Percentiles rank a stretch among this genome's conserved stretches.
These are phyloP conservation scores for Entomobrya proxima DNA, from an alignment of 2,888 invertebrate genomes.

Conservation along the genomic window DNA sequence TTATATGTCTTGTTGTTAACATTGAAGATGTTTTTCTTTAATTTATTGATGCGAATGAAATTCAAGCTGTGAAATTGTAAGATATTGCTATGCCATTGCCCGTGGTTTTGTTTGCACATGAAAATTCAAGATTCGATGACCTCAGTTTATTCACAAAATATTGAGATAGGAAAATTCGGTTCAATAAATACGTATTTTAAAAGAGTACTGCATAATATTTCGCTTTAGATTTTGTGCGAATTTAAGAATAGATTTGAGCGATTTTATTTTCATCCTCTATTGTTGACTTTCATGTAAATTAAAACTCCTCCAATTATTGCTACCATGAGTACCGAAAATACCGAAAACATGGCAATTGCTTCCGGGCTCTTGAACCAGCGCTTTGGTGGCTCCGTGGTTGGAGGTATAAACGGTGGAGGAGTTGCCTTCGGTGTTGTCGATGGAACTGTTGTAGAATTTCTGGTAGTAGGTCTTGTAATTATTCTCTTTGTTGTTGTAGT, in stretches of 20 bases:
- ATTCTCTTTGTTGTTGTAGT: neutral
- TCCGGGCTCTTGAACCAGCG: constrained; percentile 19
- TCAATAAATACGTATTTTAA: no score
- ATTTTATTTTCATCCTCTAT: neutral
- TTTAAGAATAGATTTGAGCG: no score
- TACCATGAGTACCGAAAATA: neutral
- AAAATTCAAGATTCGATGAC: constrained; percentile 35
- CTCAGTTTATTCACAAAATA: neutral
- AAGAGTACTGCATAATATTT: no score
- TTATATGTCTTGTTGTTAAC: neutral
- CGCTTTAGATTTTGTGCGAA: no score
- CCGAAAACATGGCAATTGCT: constrained; percentile 26
- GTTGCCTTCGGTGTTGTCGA: no score
- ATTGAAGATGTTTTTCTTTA: constrained; percentile 7
- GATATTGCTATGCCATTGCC: neutral
- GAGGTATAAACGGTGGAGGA: no score
- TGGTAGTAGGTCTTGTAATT: neutral
- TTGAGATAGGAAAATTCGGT: constrained; percentile 30
- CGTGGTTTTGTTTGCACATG: neutral
- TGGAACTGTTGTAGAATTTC: no score
- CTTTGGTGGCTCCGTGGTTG: neutral
- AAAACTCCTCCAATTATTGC: neutral
- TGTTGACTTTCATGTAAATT: neutral
- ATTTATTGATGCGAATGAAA: neutral
- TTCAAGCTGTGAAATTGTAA: neutral